A percentile compares a stretch with the other conserved stretches of the same genome.
phyloP scores from a whole-genome alignment of 2,797 vertebrate genomes.

The Parotocinclus haroldoi region DNA sequence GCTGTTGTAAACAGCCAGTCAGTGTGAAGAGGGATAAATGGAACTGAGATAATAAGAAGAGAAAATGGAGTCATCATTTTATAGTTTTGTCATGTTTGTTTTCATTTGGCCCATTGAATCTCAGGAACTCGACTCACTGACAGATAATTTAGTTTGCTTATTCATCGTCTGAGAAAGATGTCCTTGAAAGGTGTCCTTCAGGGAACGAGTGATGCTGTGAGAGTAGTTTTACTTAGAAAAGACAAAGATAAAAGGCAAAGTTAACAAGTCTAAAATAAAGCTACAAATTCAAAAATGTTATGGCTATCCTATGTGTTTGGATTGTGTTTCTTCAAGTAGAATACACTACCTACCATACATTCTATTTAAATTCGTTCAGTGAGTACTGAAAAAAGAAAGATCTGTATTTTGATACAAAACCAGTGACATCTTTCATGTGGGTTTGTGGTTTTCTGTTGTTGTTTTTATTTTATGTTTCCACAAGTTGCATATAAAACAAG shows the following conservation, averaged over 20 bases:
- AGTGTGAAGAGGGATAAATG: constrained; percentile 65
- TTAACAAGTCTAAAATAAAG: constrained; percentile 16
- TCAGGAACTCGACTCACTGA: constrained; percentile 25
- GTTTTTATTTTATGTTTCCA: too few species aligned
- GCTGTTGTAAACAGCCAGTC: constrained; percentile 60
- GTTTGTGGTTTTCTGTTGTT: background rate
- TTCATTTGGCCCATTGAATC: constrained; percentile 31
- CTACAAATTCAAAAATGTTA: background rate
- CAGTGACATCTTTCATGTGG: background rate
- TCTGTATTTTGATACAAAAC: background rate
- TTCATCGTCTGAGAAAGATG: constrained; percentile 17
- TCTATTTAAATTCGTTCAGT: too few species aligned
- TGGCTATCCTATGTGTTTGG: background rate
- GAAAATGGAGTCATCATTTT: constrained; percentile 58
- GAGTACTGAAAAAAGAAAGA: too few species aligned
- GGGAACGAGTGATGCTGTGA: constrained; percentile 11
- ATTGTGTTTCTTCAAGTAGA: too few species aligned
- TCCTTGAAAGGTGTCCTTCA: constrained; percentile 19
- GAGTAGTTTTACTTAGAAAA: constrained; percentile 12
- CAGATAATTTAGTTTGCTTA: constrained; percentile 15
- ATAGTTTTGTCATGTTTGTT: constrained; percentile 50
- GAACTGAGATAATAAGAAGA: constrained; percentile 58
- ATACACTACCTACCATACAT: too few species aligned
- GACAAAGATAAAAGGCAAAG: background rate
- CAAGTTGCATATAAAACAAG: too few species aligned